Evolutionary conservation across 2,113 vertebrate genomes (phyloP).

Genomic region (Mustela lutreola): DNA sequence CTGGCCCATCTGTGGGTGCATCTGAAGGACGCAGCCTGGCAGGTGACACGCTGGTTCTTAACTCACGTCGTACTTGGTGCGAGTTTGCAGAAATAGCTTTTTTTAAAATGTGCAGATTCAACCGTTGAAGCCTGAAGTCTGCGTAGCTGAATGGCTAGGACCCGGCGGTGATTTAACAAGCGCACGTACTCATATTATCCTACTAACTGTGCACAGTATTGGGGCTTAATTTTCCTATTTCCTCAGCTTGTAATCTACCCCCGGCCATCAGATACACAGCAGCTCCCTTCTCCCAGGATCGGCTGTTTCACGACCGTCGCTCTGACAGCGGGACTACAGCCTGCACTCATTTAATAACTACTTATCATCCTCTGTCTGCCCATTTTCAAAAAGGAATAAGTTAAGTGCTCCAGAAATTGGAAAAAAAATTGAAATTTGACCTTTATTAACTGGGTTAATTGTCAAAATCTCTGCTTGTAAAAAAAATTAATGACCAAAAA

Average conservation of each 20-base stretch:
- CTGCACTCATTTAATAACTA: constrained; percentile 88
- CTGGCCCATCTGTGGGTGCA: background rate
- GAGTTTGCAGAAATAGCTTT: constrained; percentile 57
- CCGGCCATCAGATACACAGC: constrained; percentile 75
- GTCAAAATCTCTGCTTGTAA: constrained; percentile 91
- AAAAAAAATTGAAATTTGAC: constrained; percentile 92
- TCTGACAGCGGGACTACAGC: constrained; percentile 86
- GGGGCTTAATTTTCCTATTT: constrained; percentile 74
- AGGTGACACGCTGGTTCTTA: background rate
- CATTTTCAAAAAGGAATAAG: constrained; percentile 89
- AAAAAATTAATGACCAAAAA: constrained; percentile 91
- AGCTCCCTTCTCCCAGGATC: constrained; percentile 73
- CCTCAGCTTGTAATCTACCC: constrained; percentile 60
- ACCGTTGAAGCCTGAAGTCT: constrained; percentile 45
- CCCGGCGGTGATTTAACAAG: constrained; percentile 59
- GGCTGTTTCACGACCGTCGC: constrained; percentile 74
- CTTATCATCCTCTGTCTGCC: constrained; percentile 89
- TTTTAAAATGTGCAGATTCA: constrained; percentile 69
- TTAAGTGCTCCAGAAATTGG: constrained; percentile 90
- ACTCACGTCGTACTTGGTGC: background rate
- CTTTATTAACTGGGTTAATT: constrained; percentile 94
- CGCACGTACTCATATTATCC: background rate
- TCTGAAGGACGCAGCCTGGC: background rate
- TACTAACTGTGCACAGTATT: constrained; percentile 45
- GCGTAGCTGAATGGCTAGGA: constrained; percentile 57